phyloP scores from a whole-genome alignment of 2,888 invertebrate species.

The Ecliptopera silaceata region DNA sequence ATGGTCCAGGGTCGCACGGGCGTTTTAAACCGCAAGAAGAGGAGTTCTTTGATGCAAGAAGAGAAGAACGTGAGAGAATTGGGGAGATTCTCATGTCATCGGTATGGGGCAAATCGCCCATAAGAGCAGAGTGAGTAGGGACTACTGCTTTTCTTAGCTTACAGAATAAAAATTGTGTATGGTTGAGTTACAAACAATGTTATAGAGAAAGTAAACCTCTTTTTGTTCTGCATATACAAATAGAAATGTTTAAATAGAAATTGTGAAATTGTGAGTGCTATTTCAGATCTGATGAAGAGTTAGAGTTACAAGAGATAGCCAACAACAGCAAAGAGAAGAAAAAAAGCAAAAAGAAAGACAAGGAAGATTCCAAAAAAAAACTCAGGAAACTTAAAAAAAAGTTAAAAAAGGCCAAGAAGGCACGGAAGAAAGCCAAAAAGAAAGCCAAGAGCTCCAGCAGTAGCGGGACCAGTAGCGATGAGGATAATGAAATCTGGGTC shows the following conservation, averaged over 20 bases:
- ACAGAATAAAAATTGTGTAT: too few relatives aligned
- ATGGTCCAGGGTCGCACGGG: constrained; percentile 27
- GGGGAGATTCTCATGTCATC: constrained; percentile 86
- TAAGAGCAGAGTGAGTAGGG: constrained; percentile 84
- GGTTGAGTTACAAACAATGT: too few relatives aligned
- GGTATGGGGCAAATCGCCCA: constrained; percentile 90
- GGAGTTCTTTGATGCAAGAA: constrained; percentile 87
- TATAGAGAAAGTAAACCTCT: too few relatives aligned
- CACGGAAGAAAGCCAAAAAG: constrained; percentile 78
- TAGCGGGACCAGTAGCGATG: constrained; percentile 59
- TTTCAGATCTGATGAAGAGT: constrained; percentile 76
- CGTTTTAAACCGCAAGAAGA: constrained; percentile 81
- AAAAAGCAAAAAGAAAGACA: constrained; percentile 72
- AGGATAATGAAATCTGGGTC: constrained; percentile 86
- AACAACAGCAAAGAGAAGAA: constrained; percentile 71
- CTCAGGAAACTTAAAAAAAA: constrained; percentile 81
- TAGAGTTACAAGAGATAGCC: constrained; percentile 54
- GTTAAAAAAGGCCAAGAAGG: constrained; percentile 79
- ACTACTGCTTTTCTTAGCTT: background rate
- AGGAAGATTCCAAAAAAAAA: constrained; percentile 82
- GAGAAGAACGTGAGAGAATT: constrained; percentile 89
- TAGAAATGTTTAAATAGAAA: too few relatives aligned
- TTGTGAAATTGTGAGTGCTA: too few relatives aligned
- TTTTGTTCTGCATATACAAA: too few relatives aligned
- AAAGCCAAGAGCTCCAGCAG: constrained; percentile 67